Base-by-base conservation (phyloP, 2,797 vertebrate species). In the Sebastes paucispinis region DNA sequence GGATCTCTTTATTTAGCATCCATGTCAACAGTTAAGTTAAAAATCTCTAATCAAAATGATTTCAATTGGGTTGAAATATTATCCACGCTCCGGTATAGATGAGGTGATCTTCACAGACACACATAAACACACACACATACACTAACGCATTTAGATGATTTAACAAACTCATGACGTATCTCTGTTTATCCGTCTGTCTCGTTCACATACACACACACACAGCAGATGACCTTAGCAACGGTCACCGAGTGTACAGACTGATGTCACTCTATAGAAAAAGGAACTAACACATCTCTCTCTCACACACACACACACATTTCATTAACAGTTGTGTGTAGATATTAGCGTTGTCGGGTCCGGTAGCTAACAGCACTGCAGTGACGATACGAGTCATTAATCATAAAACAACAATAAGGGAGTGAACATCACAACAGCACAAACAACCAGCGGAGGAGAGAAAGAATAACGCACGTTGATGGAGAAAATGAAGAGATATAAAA, bases 261-360 rank as follows among this genome's bases (percentile, higher is more conserved):
- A 93, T 70, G 87, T 93, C 89, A 90, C 63, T 16, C 71, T 79
- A 79, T 83, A 85, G 84, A 73, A 89, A 89, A 83, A 25, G 78
- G 54, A 83, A 57, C 67, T 9, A 20, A 80, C 69, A 24, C 66
- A n/a, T 29, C 20, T 25, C 13, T 32, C 22, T 11, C 59, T 60
- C 58, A 4, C 25, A 4, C 32, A 80, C 83, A 80, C 83, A 70
- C 82, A 80, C 82, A 73, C 72, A 27, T 84, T 39, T 93, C 93
- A 93, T 93, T 93, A 93, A 64, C 92, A 85, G 78, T 20, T 6
- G 66, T 70, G 80, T 92, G 91, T n/a, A 80, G 83, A 89, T 70
- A 73, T 87, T 83, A 88, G 74, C 69, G 47, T 75, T 8, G 75
- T 57, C 20, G 9, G 50, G 59, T 75, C 32, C 22, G 43, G 64